Evolutionary conservation across 2,888 invertebrate species (phyloP).

Genomic region (Carpatolechia fugitivella): DNA sequence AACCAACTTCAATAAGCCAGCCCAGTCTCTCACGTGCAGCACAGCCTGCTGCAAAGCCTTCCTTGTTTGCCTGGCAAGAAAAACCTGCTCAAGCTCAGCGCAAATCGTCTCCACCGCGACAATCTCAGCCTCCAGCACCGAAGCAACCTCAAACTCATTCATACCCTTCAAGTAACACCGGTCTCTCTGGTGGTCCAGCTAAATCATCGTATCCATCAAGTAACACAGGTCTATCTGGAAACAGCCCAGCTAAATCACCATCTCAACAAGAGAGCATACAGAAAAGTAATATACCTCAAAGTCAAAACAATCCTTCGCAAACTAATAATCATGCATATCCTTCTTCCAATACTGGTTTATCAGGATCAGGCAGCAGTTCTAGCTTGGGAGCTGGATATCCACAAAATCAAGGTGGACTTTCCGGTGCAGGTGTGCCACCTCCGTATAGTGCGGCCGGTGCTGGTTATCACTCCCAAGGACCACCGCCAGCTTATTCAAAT

Average conservation of each 20-base stretch:
- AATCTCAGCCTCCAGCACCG: constrained; percentile 34
- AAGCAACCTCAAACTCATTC: constrained; percentile 25
- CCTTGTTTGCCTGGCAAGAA: constrained; percentile 68
- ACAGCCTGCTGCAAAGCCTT: constrained; percentile 45
- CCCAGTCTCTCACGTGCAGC: constrained; percentile 40
- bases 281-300: constrained; percentile 48
- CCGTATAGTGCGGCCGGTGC: constrained; percentile 47
- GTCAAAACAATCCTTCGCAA: constrained; percentile 36
- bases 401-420: constrained; percentile 30
- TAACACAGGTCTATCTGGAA: constrained; percentile 59
- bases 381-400: constrained; percentile 34
- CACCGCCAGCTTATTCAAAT: constrained; percentile 55
- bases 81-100: constrained; percentile 51
- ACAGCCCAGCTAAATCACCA: constrained; percentile 46
- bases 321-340: constrained; percentile 57
- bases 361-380: constrained; percentile 40
- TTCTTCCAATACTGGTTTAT: constrained; percentile 50
- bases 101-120: constrained; percentile 37
- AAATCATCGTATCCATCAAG: constrained; percentile 64
- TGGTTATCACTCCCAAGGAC: constrained; percentile 54
- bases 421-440: constrained; percentile 45
- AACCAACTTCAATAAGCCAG: constrained; percentile 62
- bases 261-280: constrained; percentile 58
- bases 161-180: constrained; percentile 32
- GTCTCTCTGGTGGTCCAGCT: constrained; percentile 28